Base-by-base conservation (phyloP, 2,797 vertebrate species). In the Ataeniobius toweri region DNA sequence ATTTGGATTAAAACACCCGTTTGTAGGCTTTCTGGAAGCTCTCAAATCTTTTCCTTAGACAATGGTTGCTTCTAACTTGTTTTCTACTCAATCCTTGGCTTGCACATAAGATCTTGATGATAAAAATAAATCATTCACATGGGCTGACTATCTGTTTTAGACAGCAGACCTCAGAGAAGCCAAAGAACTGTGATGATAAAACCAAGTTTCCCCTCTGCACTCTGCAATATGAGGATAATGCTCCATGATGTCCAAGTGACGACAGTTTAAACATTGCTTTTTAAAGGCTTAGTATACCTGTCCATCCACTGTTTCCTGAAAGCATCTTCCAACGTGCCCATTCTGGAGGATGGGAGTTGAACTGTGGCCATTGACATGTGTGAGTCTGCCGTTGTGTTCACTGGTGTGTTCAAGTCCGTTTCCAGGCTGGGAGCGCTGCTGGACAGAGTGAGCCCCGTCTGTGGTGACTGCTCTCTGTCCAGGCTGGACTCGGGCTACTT, bases 401-500 rank as follows among this genome's bases (percentile, higher is more conserved):
- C 80, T 91, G 80, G 89, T 75, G 0, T 53, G 77, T 81, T 91
- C 94, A 0, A 94, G 93, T 78, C 86, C 89, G 10, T 92, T 93
- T 28, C 88, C 92, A 46, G 94, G 93, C 86, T 94, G 95, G 28
- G 95, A 95, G 24, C 94, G 93, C 74, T 97, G 95, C 87, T 96
- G 95, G 50, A 96, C 95, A 22, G 96, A 96, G 89, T 94, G 96
- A 73, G 93, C 95, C 4, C 94, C 95, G 18, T 95, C 95, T 24
- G 96, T 94, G 85, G 94, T 90, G 0, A 94, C 93, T 73, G 71
- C 83, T 65, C 86, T 90, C 78, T 93, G 93, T 2, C 96, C 96
- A 0, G 92, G 95, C 73, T 95, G 95, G 74, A 99, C 97, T 69
- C 96, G 95, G 26, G 98, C 97, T 80, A 99, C 98, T 92, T 98